Conservation (phyloP, 2,888 invertebrate genomes). For the Leptopilina drosophilae region DNA sequence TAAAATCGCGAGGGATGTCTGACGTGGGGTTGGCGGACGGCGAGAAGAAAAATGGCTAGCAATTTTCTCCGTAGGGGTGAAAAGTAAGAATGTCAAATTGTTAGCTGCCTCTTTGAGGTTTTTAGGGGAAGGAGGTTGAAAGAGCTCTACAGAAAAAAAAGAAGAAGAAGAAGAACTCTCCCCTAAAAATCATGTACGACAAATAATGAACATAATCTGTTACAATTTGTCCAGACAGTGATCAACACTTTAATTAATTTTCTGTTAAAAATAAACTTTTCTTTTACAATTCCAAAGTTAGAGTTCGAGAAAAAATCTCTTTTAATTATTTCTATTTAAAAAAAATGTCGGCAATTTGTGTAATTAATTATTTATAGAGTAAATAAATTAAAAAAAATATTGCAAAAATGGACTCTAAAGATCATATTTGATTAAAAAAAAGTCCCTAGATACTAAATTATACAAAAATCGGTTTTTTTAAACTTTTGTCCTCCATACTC, state of each 20-base stretch:
- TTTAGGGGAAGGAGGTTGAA: constrained; percentile 41
- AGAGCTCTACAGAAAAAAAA: neutral
- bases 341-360: too few species aligned
- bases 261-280: too few species aligned
- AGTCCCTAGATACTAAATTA: too few species aligned
- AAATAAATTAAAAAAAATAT: too few species aligned
- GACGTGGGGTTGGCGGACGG: constrained; percentile 54
- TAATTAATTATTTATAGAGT: too few species aligned
- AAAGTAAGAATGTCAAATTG: constrained; percentile 63
- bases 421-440: too few species aligned
- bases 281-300: too few species aligned
- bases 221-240: neutral
- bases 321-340: too few species aligned
- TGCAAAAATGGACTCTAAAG: too few species aligned
- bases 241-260: neutral
- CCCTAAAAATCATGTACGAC: constrained; percentile 1
- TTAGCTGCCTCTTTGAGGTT: constrained; percentile 58
- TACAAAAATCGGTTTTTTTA: too few species aligned
- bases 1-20: constrained; percentile 47
- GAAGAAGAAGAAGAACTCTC: neutral
- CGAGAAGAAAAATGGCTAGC: constrained; percentile 61
- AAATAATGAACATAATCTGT: constrained; percentile 23
- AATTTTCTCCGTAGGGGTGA: constrained; percentile 58
- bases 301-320: too few species aligned
- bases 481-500: too few species aligned